phyloP scores from a whole-genome alignment of 1,140 invertebrate genomes.

The Magallana gigas region DNA sequence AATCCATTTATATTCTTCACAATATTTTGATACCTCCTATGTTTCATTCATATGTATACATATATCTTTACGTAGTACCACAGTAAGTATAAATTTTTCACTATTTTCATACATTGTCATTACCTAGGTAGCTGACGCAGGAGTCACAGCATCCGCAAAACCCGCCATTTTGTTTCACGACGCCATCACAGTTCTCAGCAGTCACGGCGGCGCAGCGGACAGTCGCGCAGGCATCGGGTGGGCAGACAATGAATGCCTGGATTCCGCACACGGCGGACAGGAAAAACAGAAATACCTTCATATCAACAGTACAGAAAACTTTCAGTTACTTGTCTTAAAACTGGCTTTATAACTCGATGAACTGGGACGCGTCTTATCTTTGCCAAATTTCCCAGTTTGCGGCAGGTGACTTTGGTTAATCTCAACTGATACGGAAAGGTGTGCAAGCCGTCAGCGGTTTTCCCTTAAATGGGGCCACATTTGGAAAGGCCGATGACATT shows the following conservation, averaged over 20 bases:
- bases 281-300: constrained; percentile 28
- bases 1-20: no score
- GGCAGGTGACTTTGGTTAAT: constrained; percentile 4
- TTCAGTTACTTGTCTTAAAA: background rate
- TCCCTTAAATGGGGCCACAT: no score
- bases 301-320: background rate
- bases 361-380: constrained; percentile 11
- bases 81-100: no score
- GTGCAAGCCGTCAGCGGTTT: background rate
- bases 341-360: constrained; percentile 2
- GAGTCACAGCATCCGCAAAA: constrained; percentile 50
- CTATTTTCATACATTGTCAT: background rate
- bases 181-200: constrained; percentile 27
- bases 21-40: no score
- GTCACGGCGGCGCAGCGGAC: constrained; percentile 43
- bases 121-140: constrained; percentile 24
- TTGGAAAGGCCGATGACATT: no score
- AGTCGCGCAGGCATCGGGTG: constrained; percentile 15
- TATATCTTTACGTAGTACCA: no score
- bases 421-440: background rate
- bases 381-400: constrained; percentile 12
- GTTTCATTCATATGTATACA: no score
- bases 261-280: background rate
- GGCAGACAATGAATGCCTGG: constrained; percentile 33
- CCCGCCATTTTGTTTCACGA: constrained; percentile 39